Evolutionary conservation across 2,113 vertebrate species (phyloP).

Genomic region (Oceanodroma tethys): DNA sequence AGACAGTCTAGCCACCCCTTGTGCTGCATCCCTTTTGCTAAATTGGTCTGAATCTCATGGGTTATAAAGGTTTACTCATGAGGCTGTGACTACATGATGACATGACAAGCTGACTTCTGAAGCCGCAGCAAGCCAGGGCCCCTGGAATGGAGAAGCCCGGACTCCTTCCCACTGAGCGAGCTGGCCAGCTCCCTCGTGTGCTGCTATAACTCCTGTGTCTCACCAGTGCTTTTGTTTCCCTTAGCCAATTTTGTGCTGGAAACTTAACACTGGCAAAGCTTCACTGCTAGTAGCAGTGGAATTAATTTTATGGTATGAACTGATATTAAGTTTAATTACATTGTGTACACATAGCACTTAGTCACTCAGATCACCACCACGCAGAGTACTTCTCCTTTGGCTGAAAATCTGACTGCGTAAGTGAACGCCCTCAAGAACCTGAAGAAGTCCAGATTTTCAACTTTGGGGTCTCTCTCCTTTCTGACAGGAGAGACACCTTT

Average conservation of each 20-base stretch:
- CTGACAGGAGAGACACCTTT: neutral
- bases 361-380: neutral
- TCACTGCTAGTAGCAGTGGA: neutral
- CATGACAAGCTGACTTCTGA: neutral
- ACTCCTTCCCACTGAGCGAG: neutral
- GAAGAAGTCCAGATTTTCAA: neutral
- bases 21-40: neutral
- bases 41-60: fast-evolving
- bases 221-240: neutral
- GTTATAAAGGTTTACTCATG: neutral
- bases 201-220: neutral
- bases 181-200: fast-evolving
- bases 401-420: neutral
- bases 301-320: neutral
- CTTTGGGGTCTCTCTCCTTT: neutral
- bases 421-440: neutral
- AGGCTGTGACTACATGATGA: neutral
- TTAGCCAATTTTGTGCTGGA: neutral
- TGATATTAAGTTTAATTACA: neutral
- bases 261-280: neutral
- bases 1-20: neutral
- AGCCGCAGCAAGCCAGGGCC: neutral
- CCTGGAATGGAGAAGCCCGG: neutral
- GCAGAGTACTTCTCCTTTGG: neutral
- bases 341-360: neutral